Percentiles rank a stretch among this genome's conserved stretches.
Evolutionary conservation across 2,888 invertebrate species (phyloP).

Genomic region (Bellardia pandia): DNA sequence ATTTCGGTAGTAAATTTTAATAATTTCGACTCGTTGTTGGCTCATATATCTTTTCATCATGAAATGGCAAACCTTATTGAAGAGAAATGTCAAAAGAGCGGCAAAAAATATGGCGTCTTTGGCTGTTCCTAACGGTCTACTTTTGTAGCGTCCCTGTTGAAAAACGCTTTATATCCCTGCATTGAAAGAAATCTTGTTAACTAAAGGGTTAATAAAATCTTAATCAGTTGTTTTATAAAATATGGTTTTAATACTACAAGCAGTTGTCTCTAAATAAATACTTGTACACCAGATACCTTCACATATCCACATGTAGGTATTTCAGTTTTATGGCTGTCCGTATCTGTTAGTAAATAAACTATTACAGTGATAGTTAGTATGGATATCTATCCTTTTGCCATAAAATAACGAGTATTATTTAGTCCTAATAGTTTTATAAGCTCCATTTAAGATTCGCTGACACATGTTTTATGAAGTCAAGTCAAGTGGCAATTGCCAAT

Average conservation of each 20-base stretch:
- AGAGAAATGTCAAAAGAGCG: too few relatives aligned
- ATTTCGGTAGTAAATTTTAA: too few relatives aligned
- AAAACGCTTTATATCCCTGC: too few relatives aligned
- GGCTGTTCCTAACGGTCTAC: too few relatives aligned
- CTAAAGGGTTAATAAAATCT: constrained; percentile 57
- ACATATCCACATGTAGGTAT: not conserved
- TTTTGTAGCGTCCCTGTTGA: too few relatives aligned
- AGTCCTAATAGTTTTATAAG: constrained; percentile 83
- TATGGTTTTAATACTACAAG: not conserved
- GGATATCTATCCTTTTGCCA: constrained; percentile 19
- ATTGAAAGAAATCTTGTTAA: not conserved
- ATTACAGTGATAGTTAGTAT: not conserved
- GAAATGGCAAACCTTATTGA: too few relatives aligned
- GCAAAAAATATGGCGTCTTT: too few relatives aligned
- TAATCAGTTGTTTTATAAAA: constrained; percentile 40
- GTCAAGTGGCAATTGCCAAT: constrained; percentile 79
- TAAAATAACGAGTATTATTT: constrained; percentile 26
- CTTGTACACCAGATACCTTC: not conserved
- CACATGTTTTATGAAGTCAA: constrained; percentile 83
- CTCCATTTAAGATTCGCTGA: constrained; percentile 84
- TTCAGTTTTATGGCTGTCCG: constrained; percentile 9
- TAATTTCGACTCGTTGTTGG: too few relatives aligned
- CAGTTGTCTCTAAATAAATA: not conserved
- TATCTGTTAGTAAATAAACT: constrained; percentile 5
- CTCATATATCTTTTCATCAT: too few relatives aligned